Conservation (phyloP, 2,113 vertebrate genomes). For the Elgaria multicarinata region DNA sequence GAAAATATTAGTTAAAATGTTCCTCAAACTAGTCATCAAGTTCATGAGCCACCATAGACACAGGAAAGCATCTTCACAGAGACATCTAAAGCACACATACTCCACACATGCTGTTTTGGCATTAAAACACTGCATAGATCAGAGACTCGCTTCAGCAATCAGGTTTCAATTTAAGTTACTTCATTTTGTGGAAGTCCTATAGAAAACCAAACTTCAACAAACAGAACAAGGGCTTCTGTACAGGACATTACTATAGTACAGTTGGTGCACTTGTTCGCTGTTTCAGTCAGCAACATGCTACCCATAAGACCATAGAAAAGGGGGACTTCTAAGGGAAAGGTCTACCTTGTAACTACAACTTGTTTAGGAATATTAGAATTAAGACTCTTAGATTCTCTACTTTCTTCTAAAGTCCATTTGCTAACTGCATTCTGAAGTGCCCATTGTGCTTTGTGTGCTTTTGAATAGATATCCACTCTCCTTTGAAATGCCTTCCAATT, state of each 20-base stretch:
- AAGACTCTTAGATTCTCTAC: constrained; percentile 57
- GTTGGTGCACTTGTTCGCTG: background rate
- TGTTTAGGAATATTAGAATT: constrained; percentile 60
- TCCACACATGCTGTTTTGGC: constrained; percentile 54
- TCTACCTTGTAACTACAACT: constrained; percentile 23
- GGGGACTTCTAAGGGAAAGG: constrained; percentile 46
- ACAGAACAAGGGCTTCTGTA: background rate
- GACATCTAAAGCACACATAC: background rate
- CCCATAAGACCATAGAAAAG: constrained; percentile 45
- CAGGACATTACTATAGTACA: fast-evolving
- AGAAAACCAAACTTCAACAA: constrained; percentile 50
- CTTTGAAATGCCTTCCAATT: background rate
- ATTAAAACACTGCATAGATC: constrained; percentile 75
- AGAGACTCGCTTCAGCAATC: constrained; percentile 61
- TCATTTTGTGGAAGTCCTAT: constrained; percentile 34
- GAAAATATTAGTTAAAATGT: constrained; percentile 35
- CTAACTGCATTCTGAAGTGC: constrained; percentile 72
- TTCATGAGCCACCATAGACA: constrained; percentile 28
- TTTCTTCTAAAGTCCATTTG: constrained; percentile 61
- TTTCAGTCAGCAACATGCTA: constrained; percentile 32
- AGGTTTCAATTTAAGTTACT: constrained; percentile 28
- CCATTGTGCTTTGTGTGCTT: constrained; percentile 77
- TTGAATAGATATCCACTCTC: constrained; percentile 25
- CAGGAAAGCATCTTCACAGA: constrained; percentile 39
- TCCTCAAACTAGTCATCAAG: constrained; percentile 28